Conservation (phyloP, 2,888 invertebrate species). For the Subacronicta megacephala region DNA sequence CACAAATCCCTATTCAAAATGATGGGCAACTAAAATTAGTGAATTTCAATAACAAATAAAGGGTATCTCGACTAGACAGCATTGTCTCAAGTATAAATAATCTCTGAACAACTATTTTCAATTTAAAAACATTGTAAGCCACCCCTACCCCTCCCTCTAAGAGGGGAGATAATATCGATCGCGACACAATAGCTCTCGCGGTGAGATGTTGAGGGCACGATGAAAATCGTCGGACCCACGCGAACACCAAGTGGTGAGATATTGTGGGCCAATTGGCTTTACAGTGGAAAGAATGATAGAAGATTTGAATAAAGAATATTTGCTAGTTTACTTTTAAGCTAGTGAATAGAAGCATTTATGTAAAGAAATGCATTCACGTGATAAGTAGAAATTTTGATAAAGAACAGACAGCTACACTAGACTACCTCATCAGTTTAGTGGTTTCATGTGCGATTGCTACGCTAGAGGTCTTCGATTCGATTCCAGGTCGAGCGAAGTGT, state of each 20-base stretch:
- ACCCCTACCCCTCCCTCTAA: constrained; percentile 7
- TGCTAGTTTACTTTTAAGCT: constrained; percentile 8
- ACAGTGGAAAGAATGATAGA: constrained; percentile 31
- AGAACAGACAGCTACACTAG: too few species aligned
- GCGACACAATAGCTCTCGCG: constrained; percentile 57
- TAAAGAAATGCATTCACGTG: too few species aligned
- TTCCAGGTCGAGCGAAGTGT: too few species aligned
- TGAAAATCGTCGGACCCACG: constrained; percentile 31
- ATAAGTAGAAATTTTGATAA: too few species aligned
- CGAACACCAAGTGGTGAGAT: constrained; percentile 37
- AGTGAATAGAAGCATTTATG: not conserved
- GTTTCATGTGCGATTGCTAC: too few species aligned
- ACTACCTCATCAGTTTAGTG: too few species aligned
- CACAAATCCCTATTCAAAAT: constrained; percentile 25
- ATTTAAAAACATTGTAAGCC: constrained; percentile 55
- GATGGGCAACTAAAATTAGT: constrained; percentile 28
- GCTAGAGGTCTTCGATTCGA: too few species aligned
- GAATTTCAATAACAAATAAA: constrained; percentile 32
- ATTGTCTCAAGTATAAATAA: constrained; percentile 53
- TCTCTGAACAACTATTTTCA: constrained; percentile 55
- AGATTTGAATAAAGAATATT: constrained; percentile 43
- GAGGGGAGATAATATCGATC: constrained; percentile 57
- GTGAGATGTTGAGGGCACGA: constrained; percentile 38
- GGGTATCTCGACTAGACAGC: constrained; percentile 39
- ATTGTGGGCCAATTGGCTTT: constrained; percentile 44